These are phyloP conservation scores for Cirrhinus mrigala DNA, from an alignment of 2,797 vertebrate species.

Conservation along the genomic window DNA sequence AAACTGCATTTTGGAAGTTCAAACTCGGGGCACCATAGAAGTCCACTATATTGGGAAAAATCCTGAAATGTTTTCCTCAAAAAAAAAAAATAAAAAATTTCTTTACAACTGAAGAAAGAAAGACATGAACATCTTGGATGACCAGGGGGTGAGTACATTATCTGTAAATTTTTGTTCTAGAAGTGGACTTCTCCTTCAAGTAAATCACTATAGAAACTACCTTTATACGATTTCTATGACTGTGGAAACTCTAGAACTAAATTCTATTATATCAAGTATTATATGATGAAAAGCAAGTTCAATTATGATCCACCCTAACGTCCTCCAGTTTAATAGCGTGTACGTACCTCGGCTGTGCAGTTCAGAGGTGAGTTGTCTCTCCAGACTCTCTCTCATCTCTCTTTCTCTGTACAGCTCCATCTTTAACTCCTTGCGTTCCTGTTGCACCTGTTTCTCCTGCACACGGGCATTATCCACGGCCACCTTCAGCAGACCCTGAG, in stretches of 20 bases:
- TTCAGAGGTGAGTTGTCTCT: slow-evolving; percentile 88
- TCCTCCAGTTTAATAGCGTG: neutral
- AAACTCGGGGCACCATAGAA: too few species aligned
- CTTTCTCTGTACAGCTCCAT: slow-evolving; percentile 87
- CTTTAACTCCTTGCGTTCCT: slow-evolving; percentile 89
- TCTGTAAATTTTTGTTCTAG: too few species aligned
- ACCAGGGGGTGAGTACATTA: too few species aligned
- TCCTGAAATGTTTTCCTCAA: too few species aligned
- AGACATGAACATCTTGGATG: too few species aligned
- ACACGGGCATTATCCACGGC: slow-evolving; percentile 89
- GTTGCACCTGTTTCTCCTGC: slow-evolving; percentile 89
- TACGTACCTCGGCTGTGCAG: slow-evolving; percentile 84
- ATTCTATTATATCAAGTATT: neutral
- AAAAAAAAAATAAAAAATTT: too few species aligned
- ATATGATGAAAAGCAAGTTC: neutral
- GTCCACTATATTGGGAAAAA: too few species aligned
- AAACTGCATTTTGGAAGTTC: too few species aligned
- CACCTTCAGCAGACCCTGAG: slow-evolving; percentile 89
- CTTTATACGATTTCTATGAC: neutral
- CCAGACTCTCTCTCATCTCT: slow-evolving; percentile 85
- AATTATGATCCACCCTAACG: neutral
- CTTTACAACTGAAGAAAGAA: too few species aligned
- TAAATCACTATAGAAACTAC: neutral
- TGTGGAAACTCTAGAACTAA: neutral
- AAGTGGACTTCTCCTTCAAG: too few species aligned